Evolutionary conservation across 2,888 invertebrate species (phyloP).

Genomic region (Orchestes rusci): DNA sequence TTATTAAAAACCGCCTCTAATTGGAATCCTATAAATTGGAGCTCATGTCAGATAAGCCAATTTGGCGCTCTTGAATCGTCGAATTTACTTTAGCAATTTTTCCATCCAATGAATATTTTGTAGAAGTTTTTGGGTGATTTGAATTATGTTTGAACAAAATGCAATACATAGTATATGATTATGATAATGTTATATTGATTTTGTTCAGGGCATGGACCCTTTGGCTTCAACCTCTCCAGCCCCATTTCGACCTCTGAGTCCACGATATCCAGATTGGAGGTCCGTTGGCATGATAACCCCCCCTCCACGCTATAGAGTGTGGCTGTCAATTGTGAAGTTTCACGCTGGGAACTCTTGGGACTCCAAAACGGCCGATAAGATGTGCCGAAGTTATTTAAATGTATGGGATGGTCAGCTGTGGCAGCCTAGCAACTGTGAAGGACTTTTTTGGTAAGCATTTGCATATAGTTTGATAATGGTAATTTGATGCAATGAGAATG

Average conservation of each 20-base stretch:
- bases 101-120: too few species aligned
- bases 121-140: too few species aligned
- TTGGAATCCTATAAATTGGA: too few species aligned
- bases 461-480: too few species aligned
- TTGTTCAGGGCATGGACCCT: constrained; percentile 53
- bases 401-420: constrained; percentile 82
- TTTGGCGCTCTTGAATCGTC: too few species aligned
- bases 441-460: constrained; percentile 66
- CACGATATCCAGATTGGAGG: constrained; percentile 49
- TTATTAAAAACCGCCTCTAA: too few species aligned
- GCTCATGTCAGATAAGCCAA: too few species aligned
- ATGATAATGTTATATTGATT: too few species aligned
- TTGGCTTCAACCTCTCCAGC: constrained; percentile 46
- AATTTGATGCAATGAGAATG: too few species aligned
- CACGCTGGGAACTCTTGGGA: constrained; percentile 57
- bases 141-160: too few species aligned
- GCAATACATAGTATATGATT: too few species aligned
- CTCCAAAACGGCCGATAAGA: constrained; percentile 60
- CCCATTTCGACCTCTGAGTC: constrained; percentile 51
- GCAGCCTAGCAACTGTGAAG: constrained; percentile 69
- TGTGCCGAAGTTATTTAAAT: constrained; percentile 76
- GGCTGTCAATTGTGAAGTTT: constrained; percentile 82
- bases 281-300: constrained; percentile 48
- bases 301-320: constrained; percentile 66
- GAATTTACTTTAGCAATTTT: too few species aligned